These are phyloP conservation scores for Phyllotreta cruciferae DNA, from an alignment of 2,888 invertebrate genomes.

Conservation along the genomic window DNA sequence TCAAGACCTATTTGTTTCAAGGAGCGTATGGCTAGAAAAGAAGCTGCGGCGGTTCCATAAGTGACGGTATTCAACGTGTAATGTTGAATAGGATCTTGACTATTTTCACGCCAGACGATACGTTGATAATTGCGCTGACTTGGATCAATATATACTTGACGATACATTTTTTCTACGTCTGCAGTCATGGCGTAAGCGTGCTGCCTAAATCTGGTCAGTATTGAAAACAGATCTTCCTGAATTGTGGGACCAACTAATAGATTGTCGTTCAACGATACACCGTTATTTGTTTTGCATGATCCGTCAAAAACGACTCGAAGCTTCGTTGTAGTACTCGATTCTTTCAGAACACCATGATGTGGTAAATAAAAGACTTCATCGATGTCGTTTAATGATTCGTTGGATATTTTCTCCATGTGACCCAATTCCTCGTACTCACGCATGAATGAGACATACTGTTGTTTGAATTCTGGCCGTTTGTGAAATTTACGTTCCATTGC, in stretches of 20 bases:
- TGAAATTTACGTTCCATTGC: neutral
- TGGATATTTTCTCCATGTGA: neutral
- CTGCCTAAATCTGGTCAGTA: slow-evolving; percentile 43
- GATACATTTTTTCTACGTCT: slow-evolving; percentile 54
- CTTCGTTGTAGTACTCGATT: slow-evolving; percentile 47
- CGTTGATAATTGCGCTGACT: slow-evolving; percentile 42
- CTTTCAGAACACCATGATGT: slow-evolving; percentile 52
- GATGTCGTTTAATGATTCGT: neutral
- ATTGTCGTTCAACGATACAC: slow-evolving; percentile 51
- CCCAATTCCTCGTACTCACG: neutral
- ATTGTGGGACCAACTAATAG: slow-evolving; percentile 45
- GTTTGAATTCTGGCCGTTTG: neutral
- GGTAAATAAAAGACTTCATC: slow-evolving; percentile 32
- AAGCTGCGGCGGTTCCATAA: slow-evolving; percentile 48
- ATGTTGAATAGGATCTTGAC: slow-evolving; percentile 36
- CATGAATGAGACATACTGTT: neutral
- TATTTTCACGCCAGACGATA: slow-evolving; percentile 50
- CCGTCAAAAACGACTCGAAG: slow-evolving; percentile 51
- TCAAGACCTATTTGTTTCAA: slow-evolving; percentile 41
- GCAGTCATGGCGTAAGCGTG: slow-evolving; percentile 48
- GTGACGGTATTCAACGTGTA: slow-evolving; percentile 49
- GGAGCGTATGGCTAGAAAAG: slow-evolving; percentile 42
- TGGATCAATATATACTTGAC: slow-evolving; percentile 44
- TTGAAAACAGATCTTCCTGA: slow-evolving; percentile 47
- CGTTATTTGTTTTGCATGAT: slow-evolving; percentile 43